Evolutionary conservation across 2,113 vertebrate genomes (phyloP), one percentile per base, ranked within the genome.

Genomic region (Gila orcuttii): DNA sequence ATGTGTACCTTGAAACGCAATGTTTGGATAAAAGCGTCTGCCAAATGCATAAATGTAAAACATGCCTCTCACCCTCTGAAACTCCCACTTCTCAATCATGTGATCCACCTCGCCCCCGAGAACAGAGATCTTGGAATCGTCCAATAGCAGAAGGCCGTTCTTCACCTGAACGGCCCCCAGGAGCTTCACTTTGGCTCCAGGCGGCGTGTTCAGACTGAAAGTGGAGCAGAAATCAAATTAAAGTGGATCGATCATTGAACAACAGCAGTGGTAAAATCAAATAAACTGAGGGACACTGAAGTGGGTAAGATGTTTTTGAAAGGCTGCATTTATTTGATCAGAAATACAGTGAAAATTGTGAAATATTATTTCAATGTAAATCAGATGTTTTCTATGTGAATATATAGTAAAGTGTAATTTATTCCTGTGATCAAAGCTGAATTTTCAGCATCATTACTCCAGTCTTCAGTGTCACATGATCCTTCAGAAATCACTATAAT

Each of bases 61-160:
- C 13, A 42, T 23, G 33, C 45, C 39, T 52, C 96, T 98, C 94
- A 99, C 97, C 96, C 97, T 96, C 91, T 99, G 98, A 77, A 99
- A 95, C 88, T 97, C 96, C 97, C 98, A 99, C 86, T 99, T 99
- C 91, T 99, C 97, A 90, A 99, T 96, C 94, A 99, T 96, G 92
- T 98, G 97, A 89, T 99, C 96, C 75, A 99, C 97, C 93, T 98
- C 97, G 90, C 98, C 98, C 55, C 97, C 98, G 15, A 99, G 97
- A 87, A 98, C 93, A 31, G 93, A 88, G 64, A 97, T 96, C 71
- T 97, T 99, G 82, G 93, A 95, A 90, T 99, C 97, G 88, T 97
- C 96, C 87, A 99, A 94, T 36, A 99, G 94, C 90, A 99, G 94
- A 89, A 98, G 95, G 87, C 98, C 97, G 82, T 99, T 99, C 94